Evolutionary conservation across 2,113 vertebrate genomes (phyloP).

Genomic region (Paradoxurus hermaphroditus): DNA sequence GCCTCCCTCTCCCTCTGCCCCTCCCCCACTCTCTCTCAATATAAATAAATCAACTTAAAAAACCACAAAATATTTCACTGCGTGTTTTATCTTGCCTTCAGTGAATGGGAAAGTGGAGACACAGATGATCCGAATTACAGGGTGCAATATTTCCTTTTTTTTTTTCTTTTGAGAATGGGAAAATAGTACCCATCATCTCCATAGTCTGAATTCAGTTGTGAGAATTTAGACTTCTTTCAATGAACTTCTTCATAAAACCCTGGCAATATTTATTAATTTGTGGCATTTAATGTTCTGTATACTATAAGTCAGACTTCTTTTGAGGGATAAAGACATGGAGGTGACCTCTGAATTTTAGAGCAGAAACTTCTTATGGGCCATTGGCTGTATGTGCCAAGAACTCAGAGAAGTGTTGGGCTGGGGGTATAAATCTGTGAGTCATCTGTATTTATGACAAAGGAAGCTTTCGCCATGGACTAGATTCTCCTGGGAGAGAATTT

Average conservation of each 20-base stretch:
- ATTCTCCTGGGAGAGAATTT: neutral
- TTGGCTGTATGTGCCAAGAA: neutral
- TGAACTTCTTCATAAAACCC: neutral
- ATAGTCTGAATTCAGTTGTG: neutral
- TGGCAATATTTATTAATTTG: neutral
- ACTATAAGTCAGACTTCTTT: neutral
- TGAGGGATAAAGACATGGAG: neutral
- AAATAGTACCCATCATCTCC: neutral
- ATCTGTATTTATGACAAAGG: too few relatives aligned
- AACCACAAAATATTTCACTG: neutral
- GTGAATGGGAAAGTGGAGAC: slow-evolving; percentile 32
- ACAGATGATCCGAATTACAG: neutral
- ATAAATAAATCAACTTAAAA: too few relatives aligned
- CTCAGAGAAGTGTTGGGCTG: neutral
- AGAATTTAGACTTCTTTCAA: neutral
- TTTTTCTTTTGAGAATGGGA: neutral
- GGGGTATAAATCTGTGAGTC: neutral
- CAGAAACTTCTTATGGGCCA: neutral
- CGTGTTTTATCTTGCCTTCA: slow-evolving; percentile 41
- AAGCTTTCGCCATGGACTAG: neutral
- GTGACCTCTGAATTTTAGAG: neutral
- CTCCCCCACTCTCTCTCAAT: too few relatives aligned
- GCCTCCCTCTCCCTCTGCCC: too few relatives aligned
- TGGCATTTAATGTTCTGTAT: neutral
- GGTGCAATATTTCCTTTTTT: neutral